A percentile compares a stretch with the other conserved stretches of the same genome.
Evolutionary conservation across 2,113 vertebrate species (phyloP).

Genomic region (Brienomyrus brachyistius): DNA sequence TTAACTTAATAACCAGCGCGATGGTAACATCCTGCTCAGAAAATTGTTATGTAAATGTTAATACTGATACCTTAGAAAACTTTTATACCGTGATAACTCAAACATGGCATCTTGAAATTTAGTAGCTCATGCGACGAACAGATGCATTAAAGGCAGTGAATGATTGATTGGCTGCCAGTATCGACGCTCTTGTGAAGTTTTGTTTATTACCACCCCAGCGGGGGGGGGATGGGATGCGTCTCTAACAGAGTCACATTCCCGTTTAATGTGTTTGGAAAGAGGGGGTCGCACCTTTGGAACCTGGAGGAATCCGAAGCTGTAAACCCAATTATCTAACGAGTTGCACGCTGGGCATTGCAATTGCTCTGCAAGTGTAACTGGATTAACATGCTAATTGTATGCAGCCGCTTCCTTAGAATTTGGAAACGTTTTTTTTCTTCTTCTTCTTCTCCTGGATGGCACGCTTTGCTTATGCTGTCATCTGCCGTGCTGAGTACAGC

Average conservation of each 20-base stretch:
- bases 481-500: neutral
- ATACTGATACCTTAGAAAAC: neutral
- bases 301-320: conserved; percentile 45
- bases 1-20: neutral
- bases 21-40: neutral
- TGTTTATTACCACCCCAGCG: neutral
- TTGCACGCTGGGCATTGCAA: conserved; percentile 57
- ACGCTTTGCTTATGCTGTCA: neutral
- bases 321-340: conserved; percentile 56
- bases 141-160: neutral
- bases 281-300: conserved; percentile 44
- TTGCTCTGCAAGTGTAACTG: conserved; percentile 49
- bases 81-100: neutral
- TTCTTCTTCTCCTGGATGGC: neutral
- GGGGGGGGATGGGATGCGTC: conserved; percentile 45
- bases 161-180: neutral
- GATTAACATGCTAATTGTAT: conserved; percentile 46
- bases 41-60: neutral
- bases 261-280: conserved; percentile 39
- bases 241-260: conserved; percentile 40
- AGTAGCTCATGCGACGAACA: neutral
- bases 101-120: neutral
- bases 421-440: conserved; percentile 13
- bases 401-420: conserved; percentile 25
- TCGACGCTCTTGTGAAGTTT: neutral